phyloP scores from a whole-genome alignment of 2,113 vertebrate species.

The Monopterus albus region DNA sequence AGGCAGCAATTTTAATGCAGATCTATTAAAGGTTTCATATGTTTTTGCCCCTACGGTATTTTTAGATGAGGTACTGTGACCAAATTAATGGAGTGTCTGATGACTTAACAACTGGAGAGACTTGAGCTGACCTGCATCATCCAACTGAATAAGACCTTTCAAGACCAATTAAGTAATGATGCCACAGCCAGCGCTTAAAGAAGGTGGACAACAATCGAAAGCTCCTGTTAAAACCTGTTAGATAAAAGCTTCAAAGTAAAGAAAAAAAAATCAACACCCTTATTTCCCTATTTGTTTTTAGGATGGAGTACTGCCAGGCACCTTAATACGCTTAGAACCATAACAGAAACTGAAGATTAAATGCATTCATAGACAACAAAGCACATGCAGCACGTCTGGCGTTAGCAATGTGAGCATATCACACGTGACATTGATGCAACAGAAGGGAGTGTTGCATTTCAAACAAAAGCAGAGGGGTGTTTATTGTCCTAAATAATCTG shows the following conservation, averaged over 20 bases:
- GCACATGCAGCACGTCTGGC: neutral
- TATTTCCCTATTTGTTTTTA: slow-evolving; percentile 29
- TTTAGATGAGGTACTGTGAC: slow-evolving; percentile 18
- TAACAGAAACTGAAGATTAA: slow-evolving; percentile 38
- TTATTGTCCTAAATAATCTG: slow-evolving; percentile 53
- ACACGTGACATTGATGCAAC: slow-evolving; percentile 23
- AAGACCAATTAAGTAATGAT: slow-evolving; percentile 67
- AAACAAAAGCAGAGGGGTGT: slow-evolving; percentile 36
- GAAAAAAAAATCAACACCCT: neutral
- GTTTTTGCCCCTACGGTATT: slow-evolving; percentile 10
- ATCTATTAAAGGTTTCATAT: slow-evolving; percentile 16
- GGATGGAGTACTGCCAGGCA: slow-evolving; percentile 7
- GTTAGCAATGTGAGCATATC: neutral
- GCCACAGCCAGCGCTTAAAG: slow-evolving; percentile 30
- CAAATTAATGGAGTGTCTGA: slow-evolving; percentile 64
- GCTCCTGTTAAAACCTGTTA: slow-evolving; percentile 37
- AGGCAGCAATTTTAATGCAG: slow-evolving; percentile 11
- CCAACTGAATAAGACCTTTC: slow-evolving; percentile 56
- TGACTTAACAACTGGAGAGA: slow-evolving; percentile 48
- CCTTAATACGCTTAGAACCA: neutral
- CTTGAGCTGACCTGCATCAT: slow-evolving; percentile 50
- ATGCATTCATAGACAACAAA: slow-evolving; percentile 33
- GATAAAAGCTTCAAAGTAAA: slow-evolving; percentile 18
- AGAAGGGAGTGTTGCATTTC: slow-evolving; percentile 39
- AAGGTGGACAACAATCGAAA: slow-evolving; percentile 15